These are phyloP conservation scores for Palythoa caribaeorum DNA, from an alignment of 92 coral and sea anemone species.

Conservation along the genomic window DNA sequence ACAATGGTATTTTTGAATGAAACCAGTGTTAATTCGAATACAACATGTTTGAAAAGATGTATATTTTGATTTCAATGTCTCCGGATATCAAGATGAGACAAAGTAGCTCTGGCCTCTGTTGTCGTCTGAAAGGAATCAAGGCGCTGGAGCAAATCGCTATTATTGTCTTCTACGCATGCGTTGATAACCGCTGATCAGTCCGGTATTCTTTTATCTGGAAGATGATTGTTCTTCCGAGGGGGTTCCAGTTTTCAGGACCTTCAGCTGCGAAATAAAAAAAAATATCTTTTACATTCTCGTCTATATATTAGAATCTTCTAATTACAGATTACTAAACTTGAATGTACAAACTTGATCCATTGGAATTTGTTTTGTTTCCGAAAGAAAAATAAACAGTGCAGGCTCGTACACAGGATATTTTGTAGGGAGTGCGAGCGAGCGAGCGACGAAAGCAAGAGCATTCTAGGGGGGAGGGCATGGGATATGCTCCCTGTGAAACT, in stretches of 20 bases:
- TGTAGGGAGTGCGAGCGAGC: too few species aligned
- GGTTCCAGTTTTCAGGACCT: background rate
- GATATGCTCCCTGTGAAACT: too few species aligned
- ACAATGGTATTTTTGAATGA: too few species aligned
- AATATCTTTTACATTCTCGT: background rate
- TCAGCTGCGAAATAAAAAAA: slow-evolving; percentile 9
- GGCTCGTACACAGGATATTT: too few species aligned
- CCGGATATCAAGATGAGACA: background rate
- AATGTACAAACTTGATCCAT: too few species aligned
- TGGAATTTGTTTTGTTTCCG: too few species aligned
- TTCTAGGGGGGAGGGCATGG: too few species aligned
- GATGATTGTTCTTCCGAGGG: background rate
- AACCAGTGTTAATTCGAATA: too few species aligned
- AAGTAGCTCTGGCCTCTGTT: background rate
- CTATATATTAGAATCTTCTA: background rate
- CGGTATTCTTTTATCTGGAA: background rate
- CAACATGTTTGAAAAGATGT: too few species aligned
- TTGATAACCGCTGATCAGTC: background rate
- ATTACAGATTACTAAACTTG: too few species aligned
- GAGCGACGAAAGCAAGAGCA: too few species aligned
- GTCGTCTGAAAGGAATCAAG: background rate
- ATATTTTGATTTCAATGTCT: background rate
- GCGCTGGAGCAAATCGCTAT: background rate
- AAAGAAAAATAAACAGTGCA: too few species aligned
- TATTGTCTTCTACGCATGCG: slow-evolving; percentile 5